These are phyloP conservation scores for Autographa pulchrina DNA, from an alignment of 2,888 invertebrate genomes.

Conservation along the genomic window DNA sequence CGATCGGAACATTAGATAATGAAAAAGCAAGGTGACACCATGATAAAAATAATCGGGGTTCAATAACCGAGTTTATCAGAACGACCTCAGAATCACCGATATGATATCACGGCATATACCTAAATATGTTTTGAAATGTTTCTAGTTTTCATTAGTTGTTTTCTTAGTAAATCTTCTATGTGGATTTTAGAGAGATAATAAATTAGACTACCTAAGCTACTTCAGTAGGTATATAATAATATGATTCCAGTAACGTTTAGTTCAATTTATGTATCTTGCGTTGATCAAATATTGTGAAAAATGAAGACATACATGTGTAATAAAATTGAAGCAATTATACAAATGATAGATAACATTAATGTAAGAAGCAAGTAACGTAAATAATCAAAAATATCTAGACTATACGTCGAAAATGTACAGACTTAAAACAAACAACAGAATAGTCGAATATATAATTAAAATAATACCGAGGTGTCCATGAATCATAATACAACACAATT, in stretches of 20 bases:
- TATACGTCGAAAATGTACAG: background rate
- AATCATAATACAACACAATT: slow-evolving; percentile 74
- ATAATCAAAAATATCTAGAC: background rate
- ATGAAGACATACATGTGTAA: background rate
- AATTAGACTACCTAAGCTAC: too few relatives aligned
- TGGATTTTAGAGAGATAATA: background rate
- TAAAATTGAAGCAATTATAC: background rate
- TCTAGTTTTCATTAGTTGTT: background rate
- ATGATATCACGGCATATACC: slow-evolving; percentile 36
- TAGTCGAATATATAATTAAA: slow-evolving; percentile 52
- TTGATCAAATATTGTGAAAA: background rate
- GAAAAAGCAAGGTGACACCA: slow-evolving; percentile 69
- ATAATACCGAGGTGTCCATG: slow-evolving; percentile 63
- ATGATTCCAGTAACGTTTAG: background rate
- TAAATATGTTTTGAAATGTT: slow-evolving; percentile 22
- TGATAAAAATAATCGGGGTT: slow-evolving; percentile 69
- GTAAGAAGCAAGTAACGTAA: background rate
- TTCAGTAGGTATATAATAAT: background rate
- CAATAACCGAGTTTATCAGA: slow-evolving; percentile 68
- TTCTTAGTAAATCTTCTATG: background rate
- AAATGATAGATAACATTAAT: background rate
- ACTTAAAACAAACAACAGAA: slow-evolving; percentile 25
- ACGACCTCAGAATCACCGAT: slow-evolving; percentile 74
- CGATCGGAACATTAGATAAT: slow-evolving; percentile 64
- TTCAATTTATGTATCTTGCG: background rate